Percentiles rank a stretch among this genome's conserved stretches.
phyloP scores from a whole-genome alignment of 2,797 vertebrate species.

The Gobionotothen gibberifrons region DNA sequence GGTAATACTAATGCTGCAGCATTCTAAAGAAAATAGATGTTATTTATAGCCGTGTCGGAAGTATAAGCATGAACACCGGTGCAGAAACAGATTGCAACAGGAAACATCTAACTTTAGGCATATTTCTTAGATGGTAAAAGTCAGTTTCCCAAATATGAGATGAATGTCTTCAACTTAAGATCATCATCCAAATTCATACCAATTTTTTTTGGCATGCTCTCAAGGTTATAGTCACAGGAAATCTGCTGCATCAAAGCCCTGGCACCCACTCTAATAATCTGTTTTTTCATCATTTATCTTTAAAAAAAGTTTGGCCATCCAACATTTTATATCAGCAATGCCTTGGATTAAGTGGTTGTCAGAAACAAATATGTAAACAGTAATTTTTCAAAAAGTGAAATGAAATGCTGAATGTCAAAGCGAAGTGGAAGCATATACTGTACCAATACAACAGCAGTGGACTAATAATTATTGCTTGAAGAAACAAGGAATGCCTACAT shows the following conservation, averaged over 20 bases:
- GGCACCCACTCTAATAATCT: background rate
- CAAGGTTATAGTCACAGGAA: background rate
- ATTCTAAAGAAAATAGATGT: slow-evolving; percentile 1
- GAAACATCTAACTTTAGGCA: background rate
- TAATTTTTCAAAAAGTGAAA: too few species aligned
- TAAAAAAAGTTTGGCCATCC: too few species aligned
- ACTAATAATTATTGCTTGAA: background rate
- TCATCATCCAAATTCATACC: background rate
- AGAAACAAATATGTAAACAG: too few species aligned
- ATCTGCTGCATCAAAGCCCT: background rate
- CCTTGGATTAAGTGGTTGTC: too few species aligned
- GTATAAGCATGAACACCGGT: background rate
- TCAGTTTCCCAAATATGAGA: background rate
- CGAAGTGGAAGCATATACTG: background rate
- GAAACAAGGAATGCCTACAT: too few species aligned
- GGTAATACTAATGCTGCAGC: background rate
- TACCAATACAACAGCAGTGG: background rate
- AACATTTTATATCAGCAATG: too few species aligned
- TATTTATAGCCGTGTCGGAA: background rate
- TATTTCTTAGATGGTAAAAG: background rate
- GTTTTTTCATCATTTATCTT: too few species aligned
- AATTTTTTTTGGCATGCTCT: background rate
- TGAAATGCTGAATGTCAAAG: background rate
- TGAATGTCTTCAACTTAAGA: background rate
- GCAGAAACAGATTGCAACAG: background rate